A percentile compares a stretch with the other conserved stretches of the same genome.
Evolutionary conservation across 2,797 vertebrate genomes (phyloP).

Genomic region (Trematomus bernacchii): DNA sequence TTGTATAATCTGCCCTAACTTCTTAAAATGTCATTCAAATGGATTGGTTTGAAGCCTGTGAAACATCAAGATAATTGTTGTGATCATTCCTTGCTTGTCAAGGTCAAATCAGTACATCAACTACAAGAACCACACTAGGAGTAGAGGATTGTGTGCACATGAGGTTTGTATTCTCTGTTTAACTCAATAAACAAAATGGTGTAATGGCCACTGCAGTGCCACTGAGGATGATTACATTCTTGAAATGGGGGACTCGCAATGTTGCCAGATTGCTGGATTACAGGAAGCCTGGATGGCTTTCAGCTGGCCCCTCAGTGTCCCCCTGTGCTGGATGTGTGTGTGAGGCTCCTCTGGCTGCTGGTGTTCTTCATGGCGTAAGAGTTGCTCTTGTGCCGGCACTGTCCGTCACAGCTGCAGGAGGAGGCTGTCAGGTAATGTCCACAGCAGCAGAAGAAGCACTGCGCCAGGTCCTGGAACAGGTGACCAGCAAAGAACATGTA

Average conservation of each 20-base stretch:
- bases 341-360: slow-evolving; percentile 89
- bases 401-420: slow-evolving; percentile 80
- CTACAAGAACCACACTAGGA: neutral
- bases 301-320: slow-evolving; percentile 49
- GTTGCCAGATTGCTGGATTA: slow-evolving; percentile 6
- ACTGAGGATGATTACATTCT: slow-evolving; percentile 37
- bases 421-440: slow-evolving; percentile 71
- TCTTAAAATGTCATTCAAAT: neutral
- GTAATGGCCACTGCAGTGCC: neutral
- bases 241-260: neutral
- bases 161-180: slow-evolving; percentile 28
- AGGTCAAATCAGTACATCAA: slow-evolving; percentile 1
- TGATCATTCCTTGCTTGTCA: neutral
- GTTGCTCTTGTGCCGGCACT: slow-evolving; percentile 84
- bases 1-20: neutral
- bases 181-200: slow-evolving; percentile 21
- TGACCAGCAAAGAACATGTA: slow-evolving; percentile 98
- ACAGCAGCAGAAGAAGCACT: slow-evolving; percentile 90
- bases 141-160: neutral
- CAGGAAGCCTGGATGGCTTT: slow-evolving; percentile 24
- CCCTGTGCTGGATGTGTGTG: slow-evolving; percentile 77
- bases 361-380: slow-evolving; percentile 87
- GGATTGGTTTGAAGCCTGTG: neutral
- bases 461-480: slow-evolving; percentile 92
- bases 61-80: neutral